Evolutionary conservation across 2,797 vertebrate species (phyloP).

Genomic region (Alcedo atthis): DNA sequence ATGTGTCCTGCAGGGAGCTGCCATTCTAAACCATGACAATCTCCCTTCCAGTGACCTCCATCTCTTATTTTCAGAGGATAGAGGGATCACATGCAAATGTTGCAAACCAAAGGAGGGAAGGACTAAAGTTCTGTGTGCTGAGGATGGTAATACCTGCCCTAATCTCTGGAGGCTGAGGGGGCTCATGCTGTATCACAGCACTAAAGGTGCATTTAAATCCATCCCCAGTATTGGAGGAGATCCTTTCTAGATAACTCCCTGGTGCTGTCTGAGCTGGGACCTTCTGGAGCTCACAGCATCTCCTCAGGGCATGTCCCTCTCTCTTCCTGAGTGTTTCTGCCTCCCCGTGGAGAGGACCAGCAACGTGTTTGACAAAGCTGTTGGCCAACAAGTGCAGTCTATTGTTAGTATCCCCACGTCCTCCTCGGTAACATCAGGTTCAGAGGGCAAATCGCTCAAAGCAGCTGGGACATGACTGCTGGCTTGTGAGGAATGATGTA

Average conservation of each 20-base stretch:
- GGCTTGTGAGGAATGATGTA: conserved; percentile 65
- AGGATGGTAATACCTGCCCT: not conserved
- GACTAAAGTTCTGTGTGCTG: not conserved
- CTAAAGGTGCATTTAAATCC: not conserved
- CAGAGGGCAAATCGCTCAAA: conserved; percentile 68
- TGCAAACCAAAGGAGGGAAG: not conserved
- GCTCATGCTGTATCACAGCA: fast-evolving
- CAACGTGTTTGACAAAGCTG: not conserved
- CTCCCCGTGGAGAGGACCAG: conserved; percentile 22
- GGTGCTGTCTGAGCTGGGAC: not conserved
- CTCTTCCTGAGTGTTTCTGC: not conserved
- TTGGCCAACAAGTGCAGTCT: conserved; percentile 62
- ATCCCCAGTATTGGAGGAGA: not conserved
- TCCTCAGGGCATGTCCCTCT: not conserved
- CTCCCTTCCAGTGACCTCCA: not conserved
- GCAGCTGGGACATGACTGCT: conserved; percentile 70
- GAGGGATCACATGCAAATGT: not conserved
- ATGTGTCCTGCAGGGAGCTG: not conserved
- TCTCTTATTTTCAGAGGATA: not conserved
- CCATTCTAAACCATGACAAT: fast-evolving
- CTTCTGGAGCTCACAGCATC: not conserved
- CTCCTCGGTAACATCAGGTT: conserved; percentile 55
- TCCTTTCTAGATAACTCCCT: not conserved
- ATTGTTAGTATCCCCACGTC: conserved; percentile 25
- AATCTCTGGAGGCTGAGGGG: fast-evolving